These are phyloP conservation scores for Clistopyga incitator DNA, from an alignment of 2,888 invertebrate genomes.

Conservation along the genomic window DNA sequence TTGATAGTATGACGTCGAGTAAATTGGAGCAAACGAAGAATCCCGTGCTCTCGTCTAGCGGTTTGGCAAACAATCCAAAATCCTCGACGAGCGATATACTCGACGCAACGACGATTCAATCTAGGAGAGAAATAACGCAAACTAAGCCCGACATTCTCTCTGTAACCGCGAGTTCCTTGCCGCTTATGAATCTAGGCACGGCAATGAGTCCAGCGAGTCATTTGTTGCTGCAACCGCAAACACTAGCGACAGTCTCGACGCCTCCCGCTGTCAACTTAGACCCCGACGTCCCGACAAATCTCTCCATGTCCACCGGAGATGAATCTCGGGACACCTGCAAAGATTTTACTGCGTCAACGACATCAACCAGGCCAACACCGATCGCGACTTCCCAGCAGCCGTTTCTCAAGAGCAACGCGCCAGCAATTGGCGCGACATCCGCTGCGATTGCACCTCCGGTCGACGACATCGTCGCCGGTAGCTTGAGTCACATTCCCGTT, in stretches of 20 bases:
- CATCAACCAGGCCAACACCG: constrained; percentile 68
- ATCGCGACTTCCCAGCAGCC: constrained; percentile 49
- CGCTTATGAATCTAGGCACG: constrained; percentile 66
- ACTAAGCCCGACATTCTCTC: constrained; percentile 76
- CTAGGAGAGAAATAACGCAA: constrained; percentile 73
- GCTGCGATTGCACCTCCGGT: constrained; percentile 76
- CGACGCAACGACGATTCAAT: constrained; percentile 63
- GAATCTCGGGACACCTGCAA: constrained; percentile 77
- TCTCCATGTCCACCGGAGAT: constrained; percentile 78
- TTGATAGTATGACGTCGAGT: constrained; percentile 69
- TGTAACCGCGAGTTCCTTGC: constrained; percentile 67
- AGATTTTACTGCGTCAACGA: constrained; percentile 66
- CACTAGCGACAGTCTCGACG: constrained; percentile 46
- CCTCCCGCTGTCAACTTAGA: constrained; percentile 71
- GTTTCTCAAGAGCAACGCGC: constrained; percentile 75
- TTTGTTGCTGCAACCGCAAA: constrained; percentile 63
- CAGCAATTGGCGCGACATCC: constrained; percentile 72
- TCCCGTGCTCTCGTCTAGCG: constrained; percentile 50
- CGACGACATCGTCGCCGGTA: constrained; percentile 70
- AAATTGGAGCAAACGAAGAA: constrained; percentile 68
- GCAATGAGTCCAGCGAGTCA: constrained; percentile 63
- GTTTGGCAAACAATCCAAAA: constrained; percentile 60
- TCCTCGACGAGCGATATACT: constrained; percentile 66
- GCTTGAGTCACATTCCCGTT: constrained; percentile 32
- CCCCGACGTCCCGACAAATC: constrained; percentile 80